These are phyloP conservation scores for Bradysia coprophila DNA, from an alignment of 1,140 invertebrate species.

Conservation along the genomic window DNA sequence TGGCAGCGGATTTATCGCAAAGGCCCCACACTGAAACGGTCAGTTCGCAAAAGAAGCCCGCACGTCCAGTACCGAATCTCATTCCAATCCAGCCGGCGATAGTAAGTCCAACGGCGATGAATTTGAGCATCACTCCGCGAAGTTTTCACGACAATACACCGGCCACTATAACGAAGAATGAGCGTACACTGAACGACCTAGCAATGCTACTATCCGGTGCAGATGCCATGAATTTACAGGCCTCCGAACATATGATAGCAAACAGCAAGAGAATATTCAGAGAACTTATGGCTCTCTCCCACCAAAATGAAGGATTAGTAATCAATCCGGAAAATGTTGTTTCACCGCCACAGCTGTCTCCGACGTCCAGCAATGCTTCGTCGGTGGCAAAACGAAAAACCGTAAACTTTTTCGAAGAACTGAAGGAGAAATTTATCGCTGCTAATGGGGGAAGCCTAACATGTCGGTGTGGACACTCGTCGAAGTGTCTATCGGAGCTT, in stretches of 20 bases:
- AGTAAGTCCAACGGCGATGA: neutral
- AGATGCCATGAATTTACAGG: no score
- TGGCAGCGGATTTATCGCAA: slow-evolving; percentile 28
- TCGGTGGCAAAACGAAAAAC: slow-evolving; percentile 37
- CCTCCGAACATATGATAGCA: no score
- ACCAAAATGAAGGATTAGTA: neutral
- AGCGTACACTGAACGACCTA: slow-evolving; percentile 6
- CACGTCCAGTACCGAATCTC: slow-evolving; percentile 46
- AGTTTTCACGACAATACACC: no score
- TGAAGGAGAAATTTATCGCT: slow-evolving; percentile 51
- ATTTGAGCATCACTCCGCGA: no score
- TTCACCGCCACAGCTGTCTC: slow-evolving; percentile 21
- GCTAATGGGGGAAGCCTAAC: slow-evolving; percentile 34
- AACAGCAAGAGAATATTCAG: neutral
- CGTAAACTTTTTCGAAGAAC: slow-evolving; percentile 60
- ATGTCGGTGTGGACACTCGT: slow-evolving; percentile 59
- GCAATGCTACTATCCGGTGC: no score
- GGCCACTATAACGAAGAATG: slow-evolving; percentile 13
- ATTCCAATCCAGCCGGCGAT: slow-evolving; percentile 36
- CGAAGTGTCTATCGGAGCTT: slow-evolving; percentile 68
- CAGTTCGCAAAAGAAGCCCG: slow-evolving; percentile 24
- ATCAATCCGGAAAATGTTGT: slow-evolving; percentile 3
- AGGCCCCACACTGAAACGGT: slow-evolving; percentile 12
- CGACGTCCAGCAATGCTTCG: slow-evolving; percentile 19
- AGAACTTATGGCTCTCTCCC: neutral